Base-by-base conservation (phyloP, 2,888 invertebrate species). In the Schrankia costaestrigalis region DNA sequence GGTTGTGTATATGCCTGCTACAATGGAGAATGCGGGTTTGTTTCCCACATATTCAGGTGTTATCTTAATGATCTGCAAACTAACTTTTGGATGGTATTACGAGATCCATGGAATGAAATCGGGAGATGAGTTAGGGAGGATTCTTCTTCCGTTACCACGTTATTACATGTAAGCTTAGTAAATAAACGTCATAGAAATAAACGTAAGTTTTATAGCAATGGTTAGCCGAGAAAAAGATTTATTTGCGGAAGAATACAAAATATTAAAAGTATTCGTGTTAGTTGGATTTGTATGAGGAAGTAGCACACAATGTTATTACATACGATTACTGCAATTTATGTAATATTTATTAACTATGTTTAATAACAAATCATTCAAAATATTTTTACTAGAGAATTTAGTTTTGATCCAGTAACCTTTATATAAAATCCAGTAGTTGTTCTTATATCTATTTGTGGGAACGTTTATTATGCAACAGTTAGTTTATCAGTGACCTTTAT, bases 241-340 rank as follows among this genome's bases (percentile, higher is more conserved):
- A 55, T 46, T 39, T 41, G 29, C 47, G 57, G 54, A 57, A 56
- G 57, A 44, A 46, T 32, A 37, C 21, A 38, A 35, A 42, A 40
- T 31, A 31, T 26, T 31, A 29, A 47, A 44, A 42, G 33, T 35
- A 44, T 44, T 24, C 47, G 26, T 47, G 47, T 56, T 54, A 47
- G 44, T 47, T 47, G 30, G 25, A 26, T 24, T 38, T 43, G 33
- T 34, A 45, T 35, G 39, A 45, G 54, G 50, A 56, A 56, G 45
- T 50, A 30, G 41, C 37, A 11, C 26, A 21, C 30, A 32, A 21
- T 34, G 30, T 40, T 34, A 35, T 41, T 41, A 41, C 32, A 25
- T 41, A 38, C 41, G 46, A 53, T 41, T 27, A 36, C 27, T 22
- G 26, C 37, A 36, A 41, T 52, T 55, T 43, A 56, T 56, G 48